phyloP scores from a whole-genome alignment of 2,888 invertebrate species.

The Sinodicranocentrus sp. region DNA sequence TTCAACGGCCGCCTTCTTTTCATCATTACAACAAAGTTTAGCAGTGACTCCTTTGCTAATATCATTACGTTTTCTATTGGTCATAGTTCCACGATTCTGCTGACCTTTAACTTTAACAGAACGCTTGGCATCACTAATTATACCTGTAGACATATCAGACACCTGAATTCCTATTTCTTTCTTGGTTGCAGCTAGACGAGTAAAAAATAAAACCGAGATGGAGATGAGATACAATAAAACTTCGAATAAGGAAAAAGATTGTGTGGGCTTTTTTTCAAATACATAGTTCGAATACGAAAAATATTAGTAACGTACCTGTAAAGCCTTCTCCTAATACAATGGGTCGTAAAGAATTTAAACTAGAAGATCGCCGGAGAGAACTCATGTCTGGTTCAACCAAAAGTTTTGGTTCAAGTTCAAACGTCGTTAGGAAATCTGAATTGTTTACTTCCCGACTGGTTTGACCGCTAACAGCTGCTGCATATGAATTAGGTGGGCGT shows the following conservation, averaged over 20 bases:
- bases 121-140: not conserved
- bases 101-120: not conserved
- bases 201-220: no score
- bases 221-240: no score
- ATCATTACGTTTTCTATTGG: not conserved
- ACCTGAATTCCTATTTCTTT: conserved; percentile 34
- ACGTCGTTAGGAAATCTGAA: no score
- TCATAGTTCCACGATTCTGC: conserved; percentile 20
- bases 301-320: no score
- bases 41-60: conserved; percentile 1
- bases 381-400: no score
- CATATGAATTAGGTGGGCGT: conserved; percentile 14
- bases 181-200: not conserved
- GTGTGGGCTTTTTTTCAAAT: no score
- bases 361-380: no score
- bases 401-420: no score
- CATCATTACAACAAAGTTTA: conserved; percentile 29
- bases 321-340: no score
- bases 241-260: no score
- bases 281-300: no score
- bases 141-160: not conserved
- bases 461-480: conserved; percentile 36
- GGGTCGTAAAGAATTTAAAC: no score
- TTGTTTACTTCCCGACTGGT: conserved; percentile 1
- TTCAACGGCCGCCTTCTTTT: conserved; percentile 2